Conservation (phyloP, 1,140 invertebrate species). For the Catajapyx aquilonaris region DNA sequence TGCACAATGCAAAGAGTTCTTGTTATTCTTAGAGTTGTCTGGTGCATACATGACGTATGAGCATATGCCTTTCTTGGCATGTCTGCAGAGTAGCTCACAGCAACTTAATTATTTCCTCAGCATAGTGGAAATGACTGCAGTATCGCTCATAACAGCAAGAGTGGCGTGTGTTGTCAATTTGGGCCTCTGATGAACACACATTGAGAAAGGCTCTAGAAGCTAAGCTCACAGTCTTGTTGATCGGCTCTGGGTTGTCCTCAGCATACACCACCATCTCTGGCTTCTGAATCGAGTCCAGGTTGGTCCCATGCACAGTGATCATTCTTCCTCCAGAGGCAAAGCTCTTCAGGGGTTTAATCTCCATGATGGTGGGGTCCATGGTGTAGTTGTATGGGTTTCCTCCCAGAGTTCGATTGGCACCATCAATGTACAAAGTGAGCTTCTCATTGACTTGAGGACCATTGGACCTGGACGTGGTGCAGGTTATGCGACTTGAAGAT, state of each 20-base stretch:
- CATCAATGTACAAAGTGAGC: slow-evolving; percentile 61
- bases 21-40: too few relatives aligned
- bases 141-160: too few relatives aligned
- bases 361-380: slow-evolving; percentile 78
- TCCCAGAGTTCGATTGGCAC: slow-evolving; percentile 46
- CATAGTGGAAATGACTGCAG: too few relatives aligned
- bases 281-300: slow-evolving; percentile 75
- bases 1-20: too few relatives aligned
- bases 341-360: slow-evolving; percentile 70
- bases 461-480: slow-evolving; percentile 52
- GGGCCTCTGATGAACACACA: slow-evolving; percentile 4
- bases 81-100: too few relatives aligned
- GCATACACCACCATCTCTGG: slow-evolving; percentile 69
- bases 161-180: too few relatives aligned
- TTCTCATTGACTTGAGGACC: slow-evolving; percentile 26
- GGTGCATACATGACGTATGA: too few relatives aligned
- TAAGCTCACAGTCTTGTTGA: slow-evolving; percentile 45
- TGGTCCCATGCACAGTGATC: slow-evolving; percentile 78
- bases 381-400: slow-evolving; percentile 67
- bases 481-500: slow-evolving; percentile 68
- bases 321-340: slow-evolving; percentile 81
- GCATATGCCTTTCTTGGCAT: too few relatives aligned
- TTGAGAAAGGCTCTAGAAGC: neutral
- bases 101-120: too few relatives aligned
- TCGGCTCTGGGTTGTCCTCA: slow-evolving; percentile 37